phyloP scores from a whole-genome alignment of 2,888 invertebrate species.

The Yponomeuta cagnagella region DNA sequence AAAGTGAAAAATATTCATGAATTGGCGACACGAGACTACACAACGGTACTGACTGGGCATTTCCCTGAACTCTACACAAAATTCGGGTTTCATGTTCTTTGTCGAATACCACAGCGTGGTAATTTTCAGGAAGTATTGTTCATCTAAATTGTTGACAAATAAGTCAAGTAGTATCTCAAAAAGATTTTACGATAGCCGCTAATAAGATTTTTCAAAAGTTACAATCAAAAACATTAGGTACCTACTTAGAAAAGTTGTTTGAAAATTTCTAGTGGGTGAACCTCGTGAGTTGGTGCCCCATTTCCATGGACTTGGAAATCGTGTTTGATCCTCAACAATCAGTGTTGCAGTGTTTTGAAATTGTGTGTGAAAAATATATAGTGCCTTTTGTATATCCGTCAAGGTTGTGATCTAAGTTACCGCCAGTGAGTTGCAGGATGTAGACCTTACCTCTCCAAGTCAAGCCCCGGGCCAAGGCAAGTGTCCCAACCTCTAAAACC shows the following conservation, averaged over 20 bases:
- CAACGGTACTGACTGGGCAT: constrained; percentile 72
- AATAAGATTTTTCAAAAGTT: constrained; percentile 50
- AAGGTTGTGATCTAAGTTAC: constrained; percentile 41
- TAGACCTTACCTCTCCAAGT: constrained; percentile 35
- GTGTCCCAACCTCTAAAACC: background rate
- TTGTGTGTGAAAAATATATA: background rate
- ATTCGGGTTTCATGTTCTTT: constrained; percentile 71
- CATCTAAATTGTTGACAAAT: constrained; percentile 25
- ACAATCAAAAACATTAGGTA: constrained; percentile 30
- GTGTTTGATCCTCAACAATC: background rate
- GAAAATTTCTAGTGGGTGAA: constrained; percentile 20
- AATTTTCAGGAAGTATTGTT: constrained; percentile 37
- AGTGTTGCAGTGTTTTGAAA: constrained; percentile 1
- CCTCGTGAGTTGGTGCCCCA: constrained; percentile 8
- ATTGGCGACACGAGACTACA: constrained; percentile 75
- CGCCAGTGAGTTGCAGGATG: constrained; percentile 45
- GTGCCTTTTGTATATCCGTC: constrained; percentile 23
- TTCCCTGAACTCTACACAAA: constrained; percentile 73
- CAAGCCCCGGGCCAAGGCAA: background rate
- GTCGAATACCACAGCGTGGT: constrained; percentile 47
- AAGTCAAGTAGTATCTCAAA: constrained; percentile 23
- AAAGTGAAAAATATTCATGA: constrained; percentile 78
- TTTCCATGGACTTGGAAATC: background rate
- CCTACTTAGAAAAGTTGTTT: constrained; percentile 39
- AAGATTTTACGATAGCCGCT: constrained; percentile 34